These are phyloP conservation scores for Spermophilus dauricus DNA, from an alignment of 2,113 vertebrate genomes.

Conservation along the genomic window DNA sequence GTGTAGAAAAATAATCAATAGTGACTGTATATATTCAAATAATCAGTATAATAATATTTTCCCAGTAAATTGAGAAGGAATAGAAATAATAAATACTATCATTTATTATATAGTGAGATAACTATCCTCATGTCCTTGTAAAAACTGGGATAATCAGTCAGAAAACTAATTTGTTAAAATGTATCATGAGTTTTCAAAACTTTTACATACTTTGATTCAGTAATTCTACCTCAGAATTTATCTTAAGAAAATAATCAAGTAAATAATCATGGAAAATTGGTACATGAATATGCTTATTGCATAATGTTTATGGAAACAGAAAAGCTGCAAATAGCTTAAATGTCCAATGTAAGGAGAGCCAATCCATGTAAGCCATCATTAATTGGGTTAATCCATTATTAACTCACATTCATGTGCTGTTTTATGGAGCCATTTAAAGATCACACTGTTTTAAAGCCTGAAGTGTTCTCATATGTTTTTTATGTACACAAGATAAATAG, in stretches of 20 bases:
- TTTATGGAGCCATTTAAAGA: not conserved
- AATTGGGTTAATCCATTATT: not conserved
- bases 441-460: not conserved
- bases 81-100: not conserved
- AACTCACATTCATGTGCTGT: not conserved
- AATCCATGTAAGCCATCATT: not conserved
- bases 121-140: not conserved
- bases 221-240: not conserved
- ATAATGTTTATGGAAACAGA: not conserved
- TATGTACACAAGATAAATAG: not conserved
- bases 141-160: not conserved
- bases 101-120: not conserved
- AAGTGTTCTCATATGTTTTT: not conserved
- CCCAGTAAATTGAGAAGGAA: not conserved
- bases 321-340: not conserved
- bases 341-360: not conserved
- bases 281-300: not conserved
- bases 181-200: slow-evolving; percentile 15
- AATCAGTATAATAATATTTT: not conserved
- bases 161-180: not conserved
- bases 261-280: not conserved
- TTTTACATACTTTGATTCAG: not conserved
- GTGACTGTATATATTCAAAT: not conserved
- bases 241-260: not conserved
- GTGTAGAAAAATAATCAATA: not conserved